These are phyloP conservation scores for Micronycteris hirsuta DNA, from an alignment of 2,113 vertebrate genomes.

Conservation along the genomic window DNA sequence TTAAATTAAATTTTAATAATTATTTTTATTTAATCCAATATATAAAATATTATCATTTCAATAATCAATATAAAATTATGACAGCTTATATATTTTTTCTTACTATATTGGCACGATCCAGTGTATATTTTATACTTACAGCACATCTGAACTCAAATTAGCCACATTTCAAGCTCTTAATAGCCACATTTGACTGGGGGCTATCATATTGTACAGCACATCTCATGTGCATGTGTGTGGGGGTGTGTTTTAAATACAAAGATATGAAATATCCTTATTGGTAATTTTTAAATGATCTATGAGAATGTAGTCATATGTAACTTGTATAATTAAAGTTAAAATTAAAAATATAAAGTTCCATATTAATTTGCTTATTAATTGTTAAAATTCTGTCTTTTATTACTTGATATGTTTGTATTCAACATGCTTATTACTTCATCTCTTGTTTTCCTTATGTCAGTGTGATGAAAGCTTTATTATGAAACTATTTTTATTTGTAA, in stretches of 20 bases:
- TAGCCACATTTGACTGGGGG: neutral
- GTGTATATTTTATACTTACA: neutral
- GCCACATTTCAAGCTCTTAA: neutral
- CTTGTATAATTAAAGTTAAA: neutral
- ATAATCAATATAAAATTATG: neutral
- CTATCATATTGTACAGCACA: neutral
- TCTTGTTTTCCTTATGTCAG: conserved; percentile 60
- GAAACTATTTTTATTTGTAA: neutral
- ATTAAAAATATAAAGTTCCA: neutral
- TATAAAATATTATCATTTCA: conserved; percentile 26
- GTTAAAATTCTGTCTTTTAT: neutral
- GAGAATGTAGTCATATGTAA: neutral
- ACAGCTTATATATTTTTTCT: neutral
- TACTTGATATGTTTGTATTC: conserved; percentile 1
- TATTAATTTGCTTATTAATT: neutral
- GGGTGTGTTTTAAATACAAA: neutral
- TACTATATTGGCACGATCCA: neutral
- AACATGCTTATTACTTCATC: conserved; percentile 7
- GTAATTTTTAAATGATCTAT: conserved; percentile 1
- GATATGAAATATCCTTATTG: neutral
- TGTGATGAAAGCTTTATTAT: conserved; percentile 47
- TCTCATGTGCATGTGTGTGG: neutral
- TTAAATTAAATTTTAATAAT: neutral
- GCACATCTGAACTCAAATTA: neutral
- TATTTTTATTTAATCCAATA: neutral